phyloP scores from a whole-genome alignment of 2,888 invertebrate genomes.

The Eledone cirrhosa region DNA sequence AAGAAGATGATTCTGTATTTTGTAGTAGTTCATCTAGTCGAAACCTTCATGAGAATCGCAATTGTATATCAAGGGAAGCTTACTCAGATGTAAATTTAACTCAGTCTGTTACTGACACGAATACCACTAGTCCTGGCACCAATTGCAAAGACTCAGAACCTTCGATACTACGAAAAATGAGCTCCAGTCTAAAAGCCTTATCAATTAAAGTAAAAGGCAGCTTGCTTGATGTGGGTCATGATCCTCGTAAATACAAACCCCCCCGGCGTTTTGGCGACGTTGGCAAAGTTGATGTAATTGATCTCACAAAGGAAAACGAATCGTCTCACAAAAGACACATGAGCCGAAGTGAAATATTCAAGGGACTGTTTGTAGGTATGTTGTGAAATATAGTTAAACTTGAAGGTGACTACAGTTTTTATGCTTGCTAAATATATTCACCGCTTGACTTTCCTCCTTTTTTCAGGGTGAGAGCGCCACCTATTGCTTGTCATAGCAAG shows the following conservation, averaged over 20 bases:
- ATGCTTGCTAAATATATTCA: slow-evolving; percentile 25
- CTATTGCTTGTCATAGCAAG: slow-evolving; percentile 29
- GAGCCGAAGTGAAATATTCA: slow-evolving; percentile 37
- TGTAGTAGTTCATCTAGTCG: slow-evolving; percentile 24
- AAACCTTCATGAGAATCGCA: slow-evolving; percentile 14
- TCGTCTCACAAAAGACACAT: slow-evolving; percentile 39
- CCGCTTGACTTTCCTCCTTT: slow-evolving; percentile 30
- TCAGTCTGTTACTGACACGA: not conserved
- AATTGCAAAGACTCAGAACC: slow-evolving; percentile 4
- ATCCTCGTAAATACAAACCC: slow-evolving; percentile 18
- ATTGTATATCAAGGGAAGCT: slow-evolving; percentile 15
- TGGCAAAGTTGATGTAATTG: slow-evolving; percentile 49
- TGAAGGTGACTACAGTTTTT: slow-evolving; percentile 21
- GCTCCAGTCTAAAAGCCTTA: slow-evolving; percentile 22
- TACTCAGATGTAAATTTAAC: slow-evolving; percentile 25
- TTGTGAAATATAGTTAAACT: slow-evolving; percentile 28
- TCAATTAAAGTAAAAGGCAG: slow-evolving; percentile 17
- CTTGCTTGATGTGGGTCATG: slow-evolving; percentile 21
- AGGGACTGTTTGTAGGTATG: slow-evolving; percentile 31
- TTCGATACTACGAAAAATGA: slow-evolving; percentile 24
- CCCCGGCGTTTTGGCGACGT: slow-evolving; percentile 20
- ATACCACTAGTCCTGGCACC: slow-evolving; percentile 11
- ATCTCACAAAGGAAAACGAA: slow-evolving; percentile 48
- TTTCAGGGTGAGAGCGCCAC: slow-evolving; percentile 34
- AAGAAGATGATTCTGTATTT: slow-evolving; percentile 21